Base-by-base conservation (phyloP, 2,888 invertebrate species). In the Buathra laborator region DNA sequence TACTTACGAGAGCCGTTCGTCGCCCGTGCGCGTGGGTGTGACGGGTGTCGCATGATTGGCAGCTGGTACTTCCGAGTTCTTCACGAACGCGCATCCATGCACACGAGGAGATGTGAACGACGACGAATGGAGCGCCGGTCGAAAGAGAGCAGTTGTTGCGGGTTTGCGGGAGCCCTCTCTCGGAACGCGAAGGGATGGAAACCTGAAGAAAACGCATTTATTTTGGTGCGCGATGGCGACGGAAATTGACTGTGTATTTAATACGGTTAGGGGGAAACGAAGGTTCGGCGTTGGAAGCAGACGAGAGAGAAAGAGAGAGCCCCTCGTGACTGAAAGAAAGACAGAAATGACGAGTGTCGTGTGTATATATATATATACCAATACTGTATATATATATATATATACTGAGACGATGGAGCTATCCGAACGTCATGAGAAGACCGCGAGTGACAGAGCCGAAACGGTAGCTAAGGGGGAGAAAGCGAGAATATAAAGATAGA, bases 31-130 rank as follows among this genome's bases (percentile, higher is more conserved):
- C 43, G 81, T 64, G 74, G 68, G 81, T 78, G 76, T 72, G 43
- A 59, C 80, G 85, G 74, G 78, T 80, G 79, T 85, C 78, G 85
- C 85, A 89, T 90, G 90, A 90, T 90, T 90, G 90, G 89, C 90
- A 90, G 89, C 85, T 88, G 87, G 86, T 85, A 87, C 88, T 77
- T 86, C 62, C 56, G 67, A 84, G 83, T 74, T 80, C 80, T 84
- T 77, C 68, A 59, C 70, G 81, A 76, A 71, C 44, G 70, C 53
- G 56, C 56, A 56, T 56, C 37, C 70, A 78, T 78, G 62, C 68
- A 16, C 68, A 16, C 64, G 19, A 19, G 59, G 64, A 44, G 59
- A 78, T 48, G 70, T 43, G 32, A 84, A 78, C 72, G 81, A 76
- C 59, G 67, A 74, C 77, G 71, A 62, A 19, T 56, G 37, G 46